These are phyloP conservation scores for Drosophila parthenogenetica DNA, from an alignment of 2,888 invertebrate genomes.

Conservation along the genomic window DNA sequence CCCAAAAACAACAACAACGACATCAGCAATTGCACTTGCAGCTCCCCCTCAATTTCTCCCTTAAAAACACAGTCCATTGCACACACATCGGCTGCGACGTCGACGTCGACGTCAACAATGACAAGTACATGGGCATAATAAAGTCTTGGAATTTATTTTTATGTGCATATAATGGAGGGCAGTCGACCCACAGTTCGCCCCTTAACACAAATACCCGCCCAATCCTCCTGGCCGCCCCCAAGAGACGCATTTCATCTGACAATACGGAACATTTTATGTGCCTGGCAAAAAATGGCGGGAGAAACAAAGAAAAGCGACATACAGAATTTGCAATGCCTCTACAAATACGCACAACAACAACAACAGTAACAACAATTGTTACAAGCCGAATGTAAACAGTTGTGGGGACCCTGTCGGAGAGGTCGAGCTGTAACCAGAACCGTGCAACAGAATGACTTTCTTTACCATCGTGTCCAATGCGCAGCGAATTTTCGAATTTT, in stretches of 20 bases:
- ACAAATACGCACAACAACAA: conserved; percentile 38
- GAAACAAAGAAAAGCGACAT: conserved; percentile 23
- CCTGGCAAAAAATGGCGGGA: conserved; percentile 33
- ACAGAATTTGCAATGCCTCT: conserved; percentile 45
- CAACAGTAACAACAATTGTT: conserved; percentile 44
- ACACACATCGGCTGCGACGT: conserved; percentile 62
- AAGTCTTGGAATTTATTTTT: conserved; percentile 82
- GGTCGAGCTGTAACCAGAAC: conserved; percentile 10
- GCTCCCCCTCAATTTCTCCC: background rate
- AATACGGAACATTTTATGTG: conserved; percentile 70
- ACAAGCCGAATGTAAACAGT: conserved; percentile 51
- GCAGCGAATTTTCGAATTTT: conserved; percentile 80
- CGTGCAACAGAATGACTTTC: conserved; percentile 37
- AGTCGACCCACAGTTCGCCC: conserved; percentile 29
- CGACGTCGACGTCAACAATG: conserved; percentile 72
- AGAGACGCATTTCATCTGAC: conserved; percentile 76
- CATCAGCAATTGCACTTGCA: conserved; percentile 50
- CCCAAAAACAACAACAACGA: background rate
- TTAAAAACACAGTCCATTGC: conserved; percentile 71
- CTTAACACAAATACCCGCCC: conserved; percentile 29
- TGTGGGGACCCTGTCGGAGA: conserved; percentile 17
- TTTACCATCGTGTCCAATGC: conserved; percentile 54
- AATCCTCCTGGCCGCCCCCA: conserved; percentile 61
- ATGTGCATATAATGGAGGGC: conserved; percentile 79
- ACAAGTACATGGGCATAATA: conserved; percentile 80